Evolutionary conservation across 2,888 invertebrate species (phyloP).

Genomic region (Sympetrum striolatum): DNA sequence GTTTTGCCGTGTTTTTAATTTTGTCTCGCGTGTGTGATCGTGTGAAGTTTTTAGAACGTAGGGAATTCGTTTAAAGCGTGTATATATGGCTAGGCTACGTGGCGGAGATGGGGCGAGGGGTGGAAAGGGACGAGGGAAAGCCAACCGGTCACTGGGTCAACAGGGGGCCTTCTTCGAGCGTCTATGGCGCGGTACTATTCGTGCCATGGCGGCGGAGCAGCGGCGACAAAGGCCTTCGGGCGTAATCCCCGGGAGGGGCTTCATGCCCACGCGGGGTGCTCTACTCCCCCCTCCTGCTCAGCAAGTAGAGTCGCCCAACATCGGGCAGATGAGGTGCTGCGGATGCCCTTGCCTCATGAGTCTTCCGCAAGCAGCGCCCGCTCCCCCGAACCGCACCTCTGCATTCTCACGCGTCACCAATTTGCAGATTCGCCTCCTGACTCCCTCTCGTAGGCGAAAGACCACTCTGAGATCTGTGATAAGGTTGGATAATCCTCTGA

Average conservation of each 20-base stretch:
- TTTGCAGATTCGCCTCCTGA: constrained; percentile 50
- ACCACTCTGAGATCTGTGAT: constrained; percentile 67
- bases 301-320: constrained; percentile 53
- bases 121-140: neutral
- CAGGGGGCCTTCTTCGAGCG: constrained; percentile 72
- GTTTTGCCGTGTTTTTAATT: neutral
- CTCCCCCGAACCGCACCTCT: neutral
- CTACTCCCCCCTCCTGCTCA: constrained; percentile 60
- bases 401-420: constrained; percentile 54
- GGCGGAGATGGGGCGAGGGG: neutral
- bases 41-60: neutral
- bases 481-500: constrained; percentile 61
- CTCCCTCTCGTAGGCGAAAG: constrained; percentile 59
- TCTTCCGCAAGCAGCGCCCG: neutral
- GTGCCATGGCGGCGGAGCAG: constrained; percentile 51
- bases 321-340: constrained; percentile 47
- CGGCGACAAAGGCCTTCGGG: neutral
- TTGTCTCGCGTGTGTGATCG: neutral
- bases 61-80: neutral
- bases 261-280: constrained; percentile 60
- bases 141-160: neutral
- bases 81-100: neutral
- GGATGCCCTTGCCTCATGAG: constrained; percentile 4
- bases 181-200: constrained; percentile 73
- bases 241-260: constrained; percentile 56